Base-by-base conservation (phyloP, 2,888 invertebrate genomes). In the Electrophaes corylata region DNA sequence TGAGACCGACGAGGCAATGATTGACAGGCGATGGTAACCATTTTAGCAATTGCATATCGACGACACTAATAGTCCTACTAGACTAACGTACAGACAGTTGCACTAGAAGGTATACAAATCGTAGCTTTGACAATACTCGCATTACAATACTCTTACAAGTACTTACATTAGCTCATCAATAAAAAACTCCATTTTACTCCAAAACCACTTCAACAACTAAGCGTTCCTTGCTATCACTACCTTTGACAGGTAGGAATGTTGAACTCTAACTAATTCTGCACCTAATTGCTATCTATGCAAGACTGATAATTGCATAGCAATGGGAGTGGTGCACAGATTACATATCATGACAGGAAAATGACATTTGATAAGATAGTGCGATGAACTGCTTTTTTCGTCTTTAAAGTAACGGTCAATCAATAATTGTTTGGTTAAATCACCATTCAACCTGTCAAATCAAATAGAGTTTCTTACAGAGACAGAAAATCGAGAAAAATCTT, bases 81-180 rank as follows among this genome's bases (percentile, higher is more conserved):
- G n/a, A n/a, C n/a, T n/a, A n/a, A n/a, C n/a, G n/a, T n/a, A n/a
- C n/a, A n/a, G n/a, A n/a, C n/a, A n/a, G n/a, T n/a, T n/a, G n/a
- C n/a, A n/a, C n/a, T n/a, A n/a, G n/a, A n/a, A n/a, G n/a, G n/a
- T n/a, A n/a, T n/a, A n/a, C n/a, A n/a, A n/a, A n/a, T n/a, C n/a
- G n/a, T 20, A 5, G 5, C 20, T 20, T 5, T 20, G 20, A 20
- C 20, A 20, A 20, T 5, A 3, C 20, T 20, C 5, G 5, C 20
- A 20, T 20, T 20, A 3, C 5, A 6, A 5, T 6, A 2, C 6
- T 6, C 0, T 12, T 6, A 0, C 14, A 1, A 5, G 3, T 1
- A 57, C 66, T 65, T 64, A 72, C 72, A 58, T 60, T 56, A 48
- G 49, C 35, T 64, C 64, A 57, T 66, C 66, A 56, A 69, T 63